Evolutionary conservation across 2,797 vertebrate species (phyloP).

Genomic region (Pipistrellus kuhlii): DNA sequence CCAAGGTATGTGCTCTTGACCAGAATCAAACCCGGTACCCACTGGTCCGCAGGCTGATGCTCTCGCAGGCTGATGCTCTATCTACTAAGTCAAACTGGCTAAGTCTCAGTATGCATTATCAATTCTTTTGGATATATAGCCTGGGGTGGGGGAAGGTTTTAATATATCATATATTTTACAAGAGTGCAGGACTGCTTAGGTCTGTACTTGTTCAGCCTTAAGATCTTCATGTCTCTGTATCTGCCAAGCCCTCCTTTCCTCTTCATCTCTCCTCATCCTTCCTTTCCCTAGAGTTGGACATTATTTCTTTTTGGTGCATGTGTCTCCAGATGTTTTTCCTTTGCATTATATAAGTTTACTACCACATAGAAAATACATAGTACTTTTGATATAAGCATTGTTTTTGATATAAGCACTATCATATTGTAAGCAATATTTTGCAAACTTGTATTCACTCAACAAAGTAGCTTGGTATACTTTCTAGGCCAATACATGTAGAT

Average conservation of each 20-base stretch:
- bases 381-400: neutral
- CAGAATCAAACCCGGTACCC: too few species aligned
- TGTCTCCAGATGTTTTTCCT: neutral
- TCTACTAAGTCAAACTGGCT: too few species aligned
- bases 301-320: neutral
- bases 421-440: neutral
- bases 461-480: neutral
- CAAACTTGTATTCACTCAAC: neutral
- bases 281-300: neutral
- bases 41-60: too few species aligned
- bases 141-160: neutral
- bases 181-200: neutral
- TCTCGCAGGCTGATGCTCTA: too few species aligned
- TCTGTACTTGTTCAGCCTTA: neutral
- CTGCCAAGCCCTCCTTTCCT: neutral
- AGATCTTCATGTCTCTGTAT: conserved; percentile 17
- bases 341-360: neutral
- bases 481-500: neutral
- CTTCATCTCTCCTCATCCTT: too few species aligned
- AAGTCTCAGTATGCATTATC: neutral
- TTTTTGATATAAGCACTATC: neutral
- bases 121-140: neutral
- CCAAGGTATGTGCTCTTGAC: too few species aligned
- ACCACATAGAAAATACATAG: neutral
- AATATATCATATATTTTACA: neutral